Evolutionary conservation across 1,140 invertebrate genomes (phyloP).

Genomic region (Glomeris maerens): DNA sequence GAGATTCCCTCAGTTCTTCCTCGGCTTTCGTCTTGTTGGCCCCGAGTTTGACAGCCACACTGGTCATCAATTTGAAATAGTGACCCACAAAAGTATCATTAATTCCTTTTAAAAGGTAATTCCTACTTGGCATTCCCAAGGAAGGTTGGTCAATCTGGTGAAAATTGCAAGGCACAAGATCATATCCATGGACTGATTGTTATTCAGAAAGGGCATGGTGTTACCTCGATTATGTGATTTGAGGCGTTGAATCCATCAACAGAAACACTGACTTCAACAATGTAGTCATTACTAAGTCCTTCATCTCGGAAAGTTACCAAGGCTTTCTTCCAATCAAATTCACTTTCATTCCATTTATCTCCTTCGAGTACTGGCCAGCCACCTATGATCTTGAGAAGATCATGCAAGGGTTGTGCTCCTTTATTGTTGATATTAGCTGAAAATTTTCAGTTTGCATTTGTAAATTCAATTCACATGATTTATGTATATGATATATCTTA

Average conservation of each 20-base stretch:
- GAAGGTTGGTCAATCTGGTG: conserved; percentile 78
- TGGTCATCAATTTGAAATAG: conserved; percentile 32
- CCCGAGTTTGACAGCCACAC: conserved; percentile 73
- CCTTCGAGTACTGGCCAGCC: conserved; percentile 81
- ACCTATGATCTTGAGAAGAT: conserved; percentile 58
- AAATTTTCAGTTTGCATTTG: conserved; percentile 9
- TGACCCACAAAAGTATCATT: conserved; percentile 31
- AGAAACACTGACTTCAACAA: conserved; percentile 73
- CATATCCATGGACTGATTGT: too few relatives aligned
- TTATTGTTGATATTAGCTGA: conserved; percentile 23
- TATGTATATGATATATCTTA: conserved; percentile 13
- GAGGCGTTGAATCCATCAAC: not conserved
- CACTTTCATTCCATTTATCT: conserved; percentile 50
- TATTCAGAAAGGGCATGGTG: too few relatives aligned
- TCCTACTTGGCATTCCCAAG: conserved; percentile 56
- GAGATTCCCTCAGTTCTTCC: conserved; percentile 59
- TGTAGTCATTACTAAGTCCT: conserved; percentile 78
- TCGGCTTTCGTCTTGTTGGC: conserved; percentile 52
- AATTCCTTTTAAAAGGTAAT: conserved; percentile 69
- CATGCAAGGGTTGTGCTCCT: conserved; percentile 50
- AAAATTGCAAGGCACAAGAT: not conserved
- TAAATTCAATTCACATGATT: conserved; percentile 10
- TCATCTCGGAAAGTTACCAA: conserved; percentile 59
- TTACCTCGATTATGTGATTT: conserved; percentile 9
- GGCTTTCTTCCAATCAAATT: conserved; percentile 64